Evolutionary conservation across 30 jellyfish, hydroid and myxozoan species (phyloP), one percentile per base, ranked within the genome.

Genomic region (Aurelia aurita): DNA sequence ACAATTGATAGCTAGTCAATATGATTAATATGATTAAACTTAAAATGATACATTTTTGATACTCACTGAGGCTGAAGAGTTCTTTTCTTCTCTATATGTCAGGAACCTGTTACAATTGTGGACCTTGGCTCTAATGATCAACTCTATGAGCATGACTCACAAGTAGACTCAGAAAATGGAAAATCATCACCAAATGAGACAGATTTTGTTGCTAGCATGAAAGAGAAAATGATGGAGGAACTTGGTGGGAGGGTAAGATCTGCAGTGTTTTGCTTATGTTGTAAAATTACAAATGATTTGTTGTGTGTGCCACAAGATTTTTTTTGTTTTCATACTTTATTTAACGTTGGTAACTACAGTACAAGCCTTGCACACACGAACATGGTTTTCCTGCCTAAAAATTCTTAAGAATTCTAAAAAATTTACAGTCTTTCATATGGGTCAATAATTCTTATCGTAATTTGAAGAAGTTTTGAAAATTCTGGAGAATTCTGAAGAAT

Each of bases 91-190:
- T 58, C 58, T 53, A 10, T 22, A 3, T 63, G 68, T 6, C 43
- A 93, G 98, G 98, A 93, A 64, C 97, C 97, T 63, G 91, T 84
- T 22, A 89, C 98, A 11, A 85, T 93, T 19, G 95, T 93, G 43
- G 98, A 93, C 32, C 85, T 93, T 68, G 98, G 98, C 35, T 81
- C 98, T 5, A 92, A 91, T 51, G 83, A 91, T 31, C 92, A 91
- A 23, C 66, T 84, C 35, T 85, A 72, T 74, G 96, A 78, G 49
- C 86, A 79, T 87, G 90, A 96, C 46, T 86, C 98, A 11, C 97
- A 78, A 66, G 79, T 62, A n/a, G 95, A 73, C 45, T 69, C 88
- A 18, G 90, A 83, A 3, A 77, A 79, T 60, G 87, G 92, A 21
- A 87, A 75, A 25, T 35, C 84, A 27, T 60, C 90, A 21, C 26